Conservation (phyloP, 2,113 vertebrate genomes). For the Pungitius pungitius region DNA sequence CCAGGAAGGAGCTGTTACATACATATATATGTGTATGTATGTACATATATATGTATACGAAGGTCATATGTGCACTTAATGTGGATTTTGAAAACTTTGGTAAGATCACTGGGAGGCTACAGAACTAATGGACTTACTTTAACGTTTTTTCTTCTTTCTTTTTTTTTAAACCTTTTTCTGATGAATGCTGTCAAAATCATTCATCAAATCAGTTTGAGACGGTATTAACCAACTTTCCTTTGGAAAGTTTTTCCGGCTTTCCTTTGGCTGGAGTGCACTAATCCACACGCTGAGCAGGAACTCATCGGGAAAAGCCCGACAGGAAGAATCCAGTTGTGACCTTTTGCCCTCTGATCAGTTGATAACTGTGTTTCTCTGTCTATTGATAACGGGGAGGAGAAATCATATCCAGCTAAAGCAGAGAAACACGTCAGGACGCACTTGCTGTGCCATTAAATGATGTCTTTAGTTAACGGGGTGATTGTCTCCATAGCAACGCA, state of each 20-base stretch:
- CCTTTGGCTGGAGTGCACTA: not conserved
- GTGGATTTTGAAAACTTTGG: no score
- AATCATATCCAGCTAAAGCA: not conserved
- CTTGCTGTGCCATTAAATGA: not conserved
- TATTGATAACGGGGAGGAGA: not conserved
- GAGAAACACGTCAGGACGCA: not conserved
- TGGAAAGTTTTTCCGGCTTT: not conserved
- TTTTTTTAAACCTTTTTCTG: no score
- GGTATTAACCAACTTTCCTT: not conserved
- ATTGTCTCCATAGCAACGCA: not conserved
- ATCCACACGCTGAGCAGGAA: not conserved
- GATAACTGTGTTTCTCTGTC: not conserved
- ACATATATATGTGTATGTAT: no score
- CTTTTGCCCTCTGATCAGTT: not conserved
- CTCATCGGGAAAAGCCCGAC: not conserved
- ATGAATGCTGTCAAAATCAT: not conserved
- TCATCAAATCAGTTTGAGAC: not conserved
- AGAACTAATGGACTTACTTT: no score
- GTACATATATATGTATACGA: no score
- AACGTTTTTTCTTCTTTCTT: no score
- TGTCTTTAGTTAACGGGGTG: not conserved
- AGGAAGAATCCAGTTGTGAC: not conserved
- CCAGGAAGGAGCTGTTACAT: no score
- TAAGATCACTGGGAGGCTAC: not conserved
- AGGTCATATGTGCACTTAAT: no score